phyloP scores from a whole-genome alignment of 1,140 invertebrate species.

The Tetramorium simillimum region DNA sequence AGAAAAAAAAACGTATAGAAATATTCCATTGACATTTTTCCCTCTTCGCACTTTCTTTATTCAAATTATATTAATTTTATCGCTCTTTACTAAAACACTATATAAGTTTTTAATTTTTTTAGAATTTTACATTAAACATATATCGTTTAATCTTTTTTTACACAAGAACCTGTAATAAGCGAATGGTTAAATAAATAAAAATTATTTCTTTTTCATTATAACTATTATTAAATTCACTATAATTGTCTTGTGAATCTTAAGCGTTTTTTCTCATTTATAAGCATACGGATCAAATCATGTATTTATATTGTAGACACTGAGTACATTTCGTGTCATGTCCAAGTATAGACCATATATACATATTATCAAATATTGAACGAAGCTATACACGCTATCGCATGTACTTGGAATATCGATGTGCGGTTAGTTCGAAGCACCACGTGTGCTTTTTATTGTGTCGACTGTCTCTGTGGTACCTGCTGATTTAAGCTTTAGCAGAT shows the following conservation, averaged over 20 bases:
- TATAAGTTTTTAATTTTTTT: neutral
- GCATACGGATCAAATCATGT: neutral
- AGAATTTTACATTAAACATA: neutral
- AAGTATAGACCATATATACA: neutral
- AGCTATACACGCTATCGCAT: neutral
- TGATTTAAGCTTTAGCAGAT: slow-evolving; percentile 5
- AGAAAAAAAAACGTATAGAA: neutral
- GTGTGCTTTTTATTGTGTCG: neutral
- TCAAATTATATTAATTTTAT: neutral
- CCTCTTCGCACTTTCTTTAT: neutral
- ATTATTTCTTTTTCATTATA: neutral
- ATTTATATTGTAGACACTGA: neutral
- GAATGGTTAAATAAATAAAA: neutral
- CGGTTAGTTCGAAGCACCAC: neutral
- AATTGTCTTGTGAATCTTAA: neutral
- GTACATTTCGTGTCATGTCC: neutral
- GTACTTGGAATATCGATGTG: slow-evolving; percentile 27
- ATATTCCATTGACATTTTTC: too few relatives aligned
- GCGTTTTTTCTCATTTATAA: neutral
- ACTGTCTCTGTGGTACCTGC: neutral
- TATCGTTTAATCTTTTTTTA: neutral
- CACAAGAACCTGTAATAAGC: neutral
- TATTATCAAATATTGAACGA: slow-evolving; percentile 47
- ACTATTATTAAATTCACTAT: neutral
- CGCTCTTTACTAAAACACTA: neutral